phyloP scores from a whole-genome alignment of 2,888 invertebrate species.

The Onthophagus sagittarius region DNA sequence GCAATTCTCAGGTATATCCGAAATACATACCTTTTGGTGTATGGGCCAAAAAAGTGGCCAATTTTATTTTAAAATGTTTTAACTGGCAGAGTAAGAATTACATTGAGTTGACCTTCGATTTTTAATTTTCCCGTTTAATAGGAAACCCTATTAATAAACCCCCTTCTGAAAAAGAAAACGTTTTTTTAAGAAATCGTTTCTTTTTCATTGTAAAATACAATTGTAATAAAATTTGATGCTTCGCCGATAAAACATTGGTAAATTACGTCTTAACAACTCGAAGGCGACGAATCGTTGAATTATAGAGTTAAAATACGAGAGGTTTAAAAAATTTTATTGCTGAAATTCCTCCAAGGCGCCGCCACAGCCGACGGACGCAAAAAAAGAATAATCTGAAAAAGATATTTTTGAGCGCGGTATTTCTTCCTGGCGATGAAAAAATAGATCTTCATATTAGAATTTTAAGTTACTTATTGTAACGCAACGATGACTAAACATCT shows the following conservation, averaged over 20 bases:
- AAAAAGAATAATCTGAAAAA: neutral
- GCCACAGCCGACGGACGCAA: neutral
- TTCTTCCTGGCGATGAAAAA: neutral
- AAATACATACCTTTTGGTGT: neutral
- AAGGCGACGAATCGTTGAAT: neutral
- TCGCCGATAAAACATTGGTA: neutral
- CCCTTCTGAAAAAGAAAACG: neutral
- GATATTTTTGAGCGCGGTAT: neutral
- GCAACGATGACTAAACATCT: neutral
- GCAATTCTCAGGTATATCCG: slow-evolving; percentile 5
- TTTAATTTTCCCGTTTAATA: neutral
- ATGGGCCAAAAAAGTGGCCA: neutral
- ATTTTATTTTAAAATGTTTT: slow-evolving; percentile 11
- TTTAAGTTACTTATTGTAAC: neutral
- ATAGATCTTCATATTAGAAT: neutral
- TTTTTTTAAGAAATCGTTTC: neutral
- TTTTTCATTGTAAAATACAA: neutral
- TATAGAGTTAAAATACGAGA: neutral
- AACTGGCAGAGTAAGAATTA: neutral
- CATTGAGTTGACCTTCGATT: slow-evolving; percentile 1
- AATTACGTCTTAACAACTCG: neutral
- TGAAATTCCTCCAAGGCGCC: neutral
- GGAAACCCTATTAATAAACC: neutral
- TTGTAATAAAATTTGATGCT: neutral
- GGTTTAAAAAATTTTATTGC: neutral